Percentiles rank a stretch among this genome's conserved stretches.
Conservation (phyloP, 2,888 invertebrate species). For the Parnassius orleans region DNA sequence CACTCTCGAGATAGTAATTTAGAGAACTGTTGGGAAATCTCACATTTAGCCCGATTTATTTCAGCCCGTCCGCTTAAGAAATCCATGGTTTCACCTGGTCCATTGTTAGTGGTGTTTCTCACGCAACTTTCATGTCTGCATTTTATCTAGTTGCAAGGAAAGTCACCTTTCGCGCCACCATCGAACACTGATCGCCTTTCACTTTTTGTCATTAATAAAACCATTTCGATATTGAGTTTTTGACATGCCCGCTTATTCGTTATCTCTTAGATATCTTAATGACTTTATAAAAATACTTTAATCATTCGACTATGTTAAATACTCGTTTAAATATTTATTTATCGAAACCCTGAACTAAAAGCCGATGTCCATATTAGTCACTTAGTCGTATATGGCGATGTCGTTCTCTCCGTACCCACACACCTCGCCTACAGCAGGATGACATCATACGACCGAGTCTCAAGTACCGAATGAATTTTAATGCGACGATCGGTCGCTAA, state of each 20-base stretch:
- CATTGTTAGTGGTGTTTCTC: constrained; percentile 56
- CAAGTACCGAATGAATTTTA: constrained; percentile 59
- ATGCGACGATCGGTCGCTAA: constrained; percentile 54
- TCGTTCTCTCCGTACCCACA: constrained; percentile 52
- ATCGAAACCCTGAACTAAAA: constrained; percentile 56
- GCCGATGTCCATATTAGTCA: constrained; percentile 61
- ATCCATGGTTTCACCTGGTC: constrained; percentile 55
- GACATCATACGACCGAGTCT: constrained; percentile 63
- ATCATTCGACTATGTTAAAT: background rate
- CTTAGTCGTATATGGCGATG: constrained; percentile 67
- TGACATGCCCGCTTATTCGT: background rate
- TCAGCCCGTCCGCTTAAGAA: constrained; percentile 25
- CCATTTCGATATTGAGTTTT: constrained; percentile 31
- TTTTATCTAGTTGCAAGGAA: constrained; percentile 71
- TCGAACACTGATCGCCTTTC: constrained; percentile 62
- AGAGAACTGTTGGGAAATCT: constrained; percentile 46
- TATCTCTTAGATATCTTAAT: constrained; percentile 3
- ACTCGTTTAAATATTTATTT: constrained; percentile 31
- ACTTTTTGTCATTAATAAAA: constrained; percentile 72
- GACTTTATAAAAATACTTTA: background rate
- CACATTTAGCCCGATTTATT: background rate
- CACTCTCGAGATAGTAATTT: constrained; percentile 42
- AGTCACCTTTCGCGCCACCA: constrained; percentile 57
- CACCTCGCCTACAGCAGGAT: constrained; percentile 56
- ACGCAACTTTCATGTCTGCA: constrained; percentile 68